phyloP scores from a whole-genome alignment of 2,888 invertebrate genomes.

The Neocrepidodera transversa region DNA sequence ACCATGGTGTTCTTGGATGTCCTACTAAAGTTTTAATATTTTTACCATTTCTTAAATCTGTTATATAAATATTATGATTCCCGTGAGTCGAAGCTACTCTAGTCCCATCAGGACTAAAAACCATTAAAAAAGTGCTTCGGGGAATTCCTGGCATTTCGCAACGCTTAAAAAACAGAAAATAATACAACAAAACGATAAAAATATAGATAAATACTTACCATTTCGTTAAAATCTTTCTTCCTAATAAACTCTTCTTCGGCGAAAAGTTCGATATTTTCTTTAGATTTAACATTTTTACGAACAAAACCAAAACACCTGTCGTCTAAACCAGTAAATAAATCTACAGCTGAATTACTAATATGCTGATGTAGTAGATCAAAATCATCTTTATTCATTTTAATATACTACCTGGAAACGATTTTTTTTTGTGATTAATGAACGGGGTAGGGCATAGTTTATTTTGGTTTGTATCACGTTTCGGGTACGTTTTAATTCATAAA shows the following conservation, averaged over 20 bases:
- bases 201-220: too few species aligned
- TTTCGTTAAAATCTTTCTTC: constrained; percentile 47
- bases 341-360: constrained; percentile 36
- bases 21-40: constrained; percentile 79
- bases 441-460: constrained; percentile 12
- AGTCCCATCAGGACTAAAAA: constrained; percentile 86
- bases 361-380: constrained; percentile 41
- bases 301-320: constrained; percentile 45
- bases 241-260: constrained; percentile 51
- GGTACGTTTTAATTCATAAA: neutral
- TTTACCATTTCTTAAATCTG: constrained; percentile 79
- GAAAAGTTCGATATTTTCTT: constrained; percentile 46
- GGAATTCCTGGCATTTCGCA: constrained; percentile 78
- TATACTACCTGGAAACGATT: constrained; percentile 2
- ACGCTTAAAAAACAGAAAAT: constrained; percentile 41
- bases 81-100: constrained; percentile 89
- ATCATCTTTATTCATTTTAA: constrained; percentile 45
- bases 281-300: constrained; percentile 40
- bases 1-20: constrained; percentile 91
- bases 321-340: constrained; percentile 48
- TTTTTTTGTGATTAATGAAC: neutral
- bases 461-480: neutral
- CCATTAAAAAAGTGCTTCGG: constrained; percentile 84
- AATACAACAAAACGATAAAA: too few species aligned
- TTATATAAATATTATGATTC: constrained; percentile 87